Evolutionary conservation across 2,888 invertebrate species (phyloP), one percentile per base, ranked within the genome.

Genomic region (Allacma fusca): DNA sequence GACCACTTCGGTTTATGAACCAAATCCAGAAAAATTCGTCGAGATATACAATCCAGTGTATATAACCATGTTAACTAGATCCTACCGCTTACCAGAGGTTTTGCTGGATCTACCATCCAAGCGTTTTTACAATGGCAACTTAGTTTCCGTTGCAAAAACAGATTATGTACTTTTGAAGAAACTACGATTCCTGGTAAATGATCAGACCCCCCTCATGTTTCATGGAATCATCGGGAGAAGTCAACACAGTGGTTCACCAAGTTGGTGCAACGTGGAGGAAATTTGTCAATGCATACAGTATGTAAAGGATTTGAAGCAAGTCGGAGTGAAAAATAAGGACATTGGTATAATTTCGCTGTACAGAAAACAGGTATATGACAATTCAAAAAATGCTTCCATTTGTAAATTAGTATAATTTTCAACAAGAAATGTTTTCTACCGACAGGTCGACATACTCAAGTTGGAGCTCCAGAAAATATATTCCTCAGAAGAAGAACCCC

Each of bases 41-140:
- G 67, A 44, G 19, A 85, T 86, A 24, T 91, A 89, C 81, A 89
- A 94, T 86, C 87, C 89, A 0, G 87, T 89, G 64, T 90, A 92
- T 84, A 90, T 93, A 62, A 92, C 93, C 1, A 94, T 93, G 88
- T 87, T 95, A 67, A 87, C 91, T 24, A 88, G 90, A 80, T 95
- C 94, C 87, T 95, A 91, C 86, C 89, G 95, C 50, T 92, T 92
- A 23, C 91, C 93, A 86, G 86, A 88, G 19, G 89, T 86, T 81
- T 92, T 91, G 85, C 87, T 95, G 2, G 80, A 84, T 0, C 86
- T 94, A 12, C 91, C 93, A 0, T 95, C 92, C 84, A 82, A 88
- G 72, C 85, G 93, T 72, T 95, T 94, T 87, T 96, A 67, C 29
- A 67, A 67, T 67, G 67, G 67, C 9, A 26, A 67, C 23, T 34